Evolutionary conservation across 2,797 vertebrate genomes (phyloP).

Genomic region (Jordanella pulchra): DNA sequence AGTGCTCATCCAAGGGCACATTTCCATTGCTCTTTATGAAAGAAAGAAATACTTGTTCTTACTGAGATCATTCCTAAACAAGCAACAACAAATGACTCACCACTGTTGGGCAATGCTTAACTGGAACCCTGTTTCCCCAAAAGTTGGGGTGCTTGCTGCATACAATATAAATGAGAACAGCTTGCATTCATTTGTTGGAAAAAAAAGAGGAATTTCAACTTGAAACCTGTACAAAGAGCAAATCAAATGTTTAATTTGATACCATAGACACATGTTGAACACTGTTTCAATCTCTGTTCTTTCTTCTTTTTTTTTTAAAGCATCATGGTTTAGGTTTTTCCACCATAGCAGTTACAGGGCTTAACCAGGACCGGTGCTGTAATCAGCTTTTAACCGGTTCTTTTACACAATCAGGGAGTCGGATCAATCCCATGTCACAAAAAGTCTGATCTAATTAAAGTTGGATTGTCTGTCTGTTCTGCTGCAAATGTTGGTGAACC

Average conservation of each 20-base stretch:
- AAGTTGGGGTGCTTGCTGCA: slow-evolving; percentile 6
- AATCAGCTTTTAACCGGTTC: background rate
- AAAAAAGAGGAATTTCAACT: background rate
- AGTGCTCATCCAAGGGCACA: slow-evolving; percentile 30
- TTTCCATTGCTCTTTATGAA: slow-evolving; percentile 37
- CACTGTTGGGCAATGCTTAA: slow-evolving; percentile 11
- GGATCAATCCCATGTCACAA: background rate
- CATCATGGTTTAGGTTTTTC: background rate
- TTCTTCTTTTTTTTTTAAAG: background rate
- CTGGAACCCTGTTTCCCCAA: slow-evolving; percentile 14
- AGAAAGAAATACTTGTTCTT: slow-evolving; percentile 20
- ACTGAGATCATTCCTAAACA: slow-evolving; percentile 50
- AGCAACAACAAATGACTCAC: slow-evolving; percentile 44
- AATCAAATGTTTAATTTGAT: slow-evolving; percentile 5
- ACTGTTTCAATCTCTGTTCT: background rate
- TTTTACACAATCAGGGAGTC: background rate
- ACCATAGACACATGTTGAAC: slow-evolving; percentile 8
- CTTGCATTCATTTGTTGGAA: slow-evolving; percentile 9
- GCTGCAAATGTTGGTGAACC: background rate
- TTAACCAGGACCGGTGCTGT: background rate
- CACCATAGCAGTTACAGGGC: background rate
- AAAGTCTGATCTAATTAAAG: background rate
- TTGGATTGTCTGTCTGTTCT: background rate
- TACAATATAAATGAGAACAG: slow-evolving; percentile 14
- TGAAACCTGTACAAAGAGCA: slow-evolving; percentile 6